Evolutionary conservation across 2,797 vertebrate species (phyloP).

Genomic region (Neosalanx taihuensis): DNA sequence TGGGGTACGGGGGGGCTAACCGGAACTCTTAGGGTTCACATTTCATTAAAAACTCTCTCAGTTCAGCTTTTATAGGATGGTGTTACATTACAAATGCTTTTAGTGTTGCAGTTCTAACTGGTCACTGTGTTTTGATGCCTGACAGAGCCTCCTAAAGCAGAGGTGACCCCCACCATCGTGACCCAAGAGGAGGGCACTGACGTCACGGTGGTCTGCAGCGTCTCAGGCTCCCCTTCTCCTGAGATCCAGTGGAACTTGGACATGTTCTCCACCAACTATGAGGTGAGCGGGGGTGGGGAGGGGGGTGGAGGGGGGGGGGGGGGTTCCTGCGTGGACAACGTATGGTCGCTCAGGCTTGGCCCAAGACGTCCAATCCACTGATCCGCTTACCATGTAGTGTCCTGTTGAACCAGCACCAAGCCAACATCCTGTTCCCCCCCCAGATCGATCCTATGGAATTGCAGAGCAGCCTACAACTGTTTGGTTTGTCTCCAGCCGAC

Average conservation of each 20-base stretch:
- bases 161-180: conserved; percentile 77
- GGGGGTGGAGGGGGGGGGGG: no score
- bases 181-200: conserved; percentile 84
- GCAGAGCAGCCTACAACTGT: conserved; percentile 81
- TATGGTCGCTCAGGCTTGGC: no score
- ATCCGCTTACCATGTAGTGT: neutral
- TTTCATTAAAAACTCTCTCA: no score
- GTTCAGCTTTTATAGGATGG: no score
- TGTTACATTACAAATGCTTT: neutral
- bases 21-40: no score
- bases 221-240: conserved; percentile 82
- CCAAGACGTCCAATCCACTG: neutral
- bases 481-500: conserved; percentile 86
- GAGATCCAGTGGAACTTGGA: conserved; percentile 85
- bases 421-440: no score
- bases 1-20: no score
- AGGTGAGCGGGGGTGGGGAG: conserved; percentile 72
- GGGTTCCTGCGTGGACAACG: no score
- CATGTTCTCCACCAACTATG: conserved; percentile 79
- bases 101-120: neutral
- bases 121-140: conserved; percentile 5
- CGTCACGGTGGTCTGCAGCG: conserved; percentile 79
- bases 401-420: no score
- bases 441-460: conserved; percentile 78
- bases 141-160: conserved; percentile 83